phyloP scores from a whole-genome alignment of 2,797 vertebrate species.

The Coregonus ussuriensis region DNA sequence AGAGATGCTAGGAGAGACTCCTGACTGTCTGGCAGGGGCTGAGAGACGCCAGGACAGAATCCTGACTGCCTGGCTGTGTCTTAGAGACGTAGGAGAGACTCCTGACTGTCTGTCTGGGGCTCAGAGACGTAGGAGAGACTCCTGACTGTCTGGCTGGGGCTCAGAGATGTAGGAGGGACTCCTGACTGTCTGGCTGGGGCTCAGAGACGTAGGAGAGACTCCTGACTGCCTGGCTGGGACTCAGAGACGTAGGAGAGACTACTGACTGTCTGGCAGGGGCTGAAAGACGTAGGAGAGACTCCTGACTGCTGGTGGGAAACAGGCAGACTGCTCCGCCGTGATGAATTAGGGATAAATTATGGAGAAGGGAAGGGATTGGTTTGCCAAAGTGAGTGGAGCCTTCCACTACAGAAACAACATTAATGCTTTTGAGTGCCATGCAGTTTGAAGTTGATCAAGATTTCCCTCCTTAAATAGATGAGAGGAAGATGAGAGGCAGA shows the following conservation, averaged over 20 bases:
- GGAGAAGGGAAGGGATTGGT: slow-evolving; percentile 52
- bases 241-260: no score
- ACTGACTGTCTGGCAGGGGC: no score
- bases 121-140: no score
- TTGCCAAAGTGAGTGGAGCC: slow-evolving; percentile 50
- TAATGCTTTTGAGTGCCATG: slow-evolving; percentile 51
- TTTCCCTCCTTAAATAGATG: slow-evolving; percentile 1
- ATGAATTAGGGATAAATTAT: slow-evolving; percentile 56
- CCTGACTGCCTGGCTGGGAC: no score
- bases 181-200: no score
- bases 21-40: slow-evolving; percentile 5
- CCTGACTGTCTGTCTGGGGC: slow-evolving; percentile 28
- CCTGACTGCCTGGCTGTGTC: slow-evolving; percentile 28
- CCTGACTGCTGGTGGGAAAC: slow-evolving; percentile 47
- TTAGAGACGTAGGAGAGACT: neutral
- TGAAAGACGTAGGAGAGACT: neutral
- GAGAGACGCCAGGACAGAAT: no score
- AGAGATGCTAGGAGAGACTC: no score
- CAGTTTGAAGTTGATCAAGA: slow-evolving; percentile 54
- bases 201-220: no score
- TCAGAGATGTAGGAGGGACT: no score
- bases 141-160: no score
- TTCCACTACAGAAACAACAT: slow-evolving; percentile 51
- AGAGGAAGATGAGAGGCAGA: neutral
- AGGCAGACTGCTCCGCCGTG: slow-evolving; percentile 43